Conservation (phyloP, 1,140 invertebrate genomes). For the Drosophila arawakana region DNA sequence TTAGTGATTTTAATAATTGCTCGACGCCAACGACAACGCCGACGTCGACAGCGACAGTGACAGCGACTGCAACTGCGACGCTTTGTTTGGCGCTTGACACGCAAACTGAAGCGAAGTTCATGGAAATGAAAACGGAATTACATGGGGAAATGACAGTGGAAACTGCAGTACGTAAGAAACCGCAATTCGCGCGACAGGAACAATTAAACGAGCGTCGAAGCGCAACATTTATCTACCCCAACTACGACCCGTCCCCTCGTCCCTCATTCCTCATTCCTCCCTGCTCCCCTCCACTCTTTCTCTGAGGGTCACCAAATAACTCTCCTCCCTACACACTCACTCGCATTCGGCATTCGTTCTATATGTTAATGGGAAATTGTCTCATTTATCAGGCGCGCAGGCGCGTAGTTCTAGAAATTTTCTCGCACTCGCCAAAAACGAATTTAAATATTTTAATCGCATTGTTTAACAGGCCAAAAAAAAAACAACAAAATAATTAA, state of each 20-base stretch:
- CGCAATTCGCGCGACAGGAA: conserved; percentile 77
- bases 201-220: conserved; percentile 75
- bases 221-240: conserved; percentile 53
- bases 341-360: conserved; percentile 23
- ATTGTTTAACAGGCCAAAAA: conserved; percentile 49
- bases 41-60: conserved; percentile 31
- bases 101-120: conserved; percentile 27
- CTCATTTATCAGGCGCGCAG: conserved; percentile 77
- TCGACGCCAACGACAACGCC: conserved; percentile 36
- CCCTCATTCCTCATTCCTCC: no score
- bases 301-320: conserved; percentile 1
- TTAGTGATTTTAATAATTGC: conserved; percentile 82
- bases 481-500: conserved; percentile 32
- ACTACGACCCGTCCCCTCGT: no score
- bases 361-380: conserved; percentile 74
- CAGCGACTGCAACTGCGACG: conserved; percentile 20
- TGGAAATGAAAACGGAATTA: conserved; percentile 7
- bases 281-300: neutral
- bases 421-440: conserved; percentile 55
- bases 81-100: conserved; percentile 42
- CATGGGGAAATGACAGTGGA: neutral
- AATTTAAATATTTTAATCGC: conserved; percentile 82
- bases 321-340: neutral
- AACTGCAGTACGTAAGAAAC: conserved; percentile 47
- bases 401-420: conserved; percentile 64